A percentile compares a stretch with the other conserved stretches of the same genome.
Evolutionary conservation across 23 tunicate species (phyloP).

Genomic region (Oikopleura dioica): DNA sequence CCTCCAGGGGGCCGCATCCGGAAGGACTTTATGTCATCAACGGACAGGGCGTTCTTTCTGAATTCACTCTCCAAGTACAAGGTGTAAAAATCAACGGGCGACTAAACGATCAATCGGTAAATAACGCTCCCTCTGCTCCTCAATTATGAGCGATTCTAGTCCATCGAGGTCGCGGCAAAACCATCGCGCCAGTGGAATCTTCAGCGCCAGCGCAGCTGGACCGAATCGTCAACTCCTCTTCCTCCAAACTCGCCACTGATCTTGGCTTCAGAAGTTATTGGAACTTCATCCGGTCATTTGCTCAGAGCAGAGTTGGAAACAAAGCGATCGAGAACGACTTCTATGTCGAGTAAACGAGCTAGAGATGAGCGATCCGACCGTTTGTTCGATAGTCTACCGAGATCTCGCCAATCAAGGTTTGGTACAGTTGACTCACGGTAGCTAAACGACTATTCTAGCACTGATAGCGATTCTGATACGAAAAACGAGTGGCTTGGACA

Average conservation of each 20-base stretch:
- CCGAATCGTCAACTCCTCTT: not conserved
- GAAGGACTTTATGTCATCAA: not conserved
- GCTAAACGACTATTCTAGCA: no score
- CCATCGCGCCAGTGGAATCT: not conserved
- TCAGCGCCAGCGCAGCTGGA: not conserved
- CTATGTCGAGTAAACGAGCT: not conserved
- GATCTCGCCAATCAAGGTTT: not conserved
- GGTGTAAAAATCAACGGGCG: not conserved
- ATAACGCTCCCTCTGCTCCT: not conserved
- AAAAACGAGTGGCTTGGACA: constrained; percentile 2
- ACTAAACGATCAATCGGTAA: not conserved
- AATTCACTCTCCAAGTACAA: not conserved
- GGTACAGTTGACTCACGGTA: no score
- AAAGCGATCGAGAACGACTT: not conserved
- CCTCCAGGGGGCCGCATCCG: not conserved
- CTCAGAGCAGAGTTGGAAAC: not conserved
- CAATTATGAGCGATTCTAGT: no score
- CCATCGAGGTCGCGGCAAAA: no score
- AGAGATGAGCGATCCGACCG: not conserved
- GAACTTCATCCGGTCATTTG: not conserved
- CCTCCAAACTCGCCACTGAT: not conserved
- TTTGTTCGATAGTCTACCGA: not conserved
- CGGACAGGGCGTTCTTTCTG: not conserved
- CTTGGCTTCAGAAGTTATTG: not conserved
- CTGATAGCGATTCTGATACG: not conserved